phyloP scores from a whole-genome alignment of 53 echinoderm and acorn worm species.

The Apostichopus leukothele region DNA sequence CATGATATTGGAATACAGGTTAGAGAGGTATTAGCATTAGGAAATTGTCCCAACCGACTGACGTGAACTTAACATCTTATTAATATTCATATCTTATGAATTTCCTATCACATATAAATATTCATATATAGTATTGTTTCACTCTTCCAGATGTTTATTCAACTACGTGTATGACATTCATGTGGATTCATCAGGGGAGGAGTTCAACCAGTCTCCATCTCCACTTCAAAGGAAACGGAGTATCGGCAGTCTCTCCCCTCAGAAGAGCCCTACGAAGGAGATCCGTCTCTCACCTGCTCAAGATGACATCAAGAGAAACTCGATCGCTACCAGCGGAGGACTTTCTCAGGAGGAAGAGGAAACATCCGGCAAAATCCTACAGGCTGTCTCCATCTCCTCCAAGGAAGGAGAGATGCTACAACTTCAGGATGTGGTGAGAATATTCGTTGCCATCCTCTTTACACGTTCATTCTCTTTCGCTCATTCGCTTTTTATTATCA shows the following conservation, averaged over 20 bases:
- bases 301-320: constrained; percentile 14
- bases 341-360: constrained; percentile 60
- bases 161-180: constrained; percentile 92
- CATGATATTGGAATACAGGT: too few relatives aligned
- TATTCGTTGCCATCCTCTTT: too few relatives aligned
- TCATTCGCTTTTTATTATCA: too few relatives aligned
- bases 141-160: constrained; percentile 71
- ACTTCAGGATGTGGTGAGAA: constrained; percentile 75
- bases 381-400: constrained; percentile 86
- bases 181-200: constrained; percentile 56
- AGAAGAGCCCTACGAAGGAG: constrained; percentile 76
- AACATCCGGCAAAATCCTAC: constrained; percentile 60
- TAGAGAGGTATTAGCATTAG: too few relatives aligned
- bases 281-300: constrained; percentile 57
- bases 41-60: too few relatives aligned
- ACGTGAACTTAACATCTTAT: background rate
- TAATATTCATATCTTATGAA: too few relatives aligned
- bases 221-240: constrained; percentile 45
- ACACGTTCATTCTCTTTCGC: background rate
- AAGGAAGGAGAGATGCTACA: constrained; percentile 86
- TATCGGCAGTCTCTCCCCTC: constrained; percentile 64
- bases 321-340: constrained; percentile 39
- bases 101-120: background rate
- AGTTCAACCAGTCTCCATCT: constrained; percentile 15
- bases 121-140: background rate